Percentiles rank a stretch among this genome's conserved stretches.
These are phyloP conservation scores for Triplophysa bombifrons DNA, from an alignment of 2,797 vertebrate genomes.

Conservation along the genomic window DNA sequence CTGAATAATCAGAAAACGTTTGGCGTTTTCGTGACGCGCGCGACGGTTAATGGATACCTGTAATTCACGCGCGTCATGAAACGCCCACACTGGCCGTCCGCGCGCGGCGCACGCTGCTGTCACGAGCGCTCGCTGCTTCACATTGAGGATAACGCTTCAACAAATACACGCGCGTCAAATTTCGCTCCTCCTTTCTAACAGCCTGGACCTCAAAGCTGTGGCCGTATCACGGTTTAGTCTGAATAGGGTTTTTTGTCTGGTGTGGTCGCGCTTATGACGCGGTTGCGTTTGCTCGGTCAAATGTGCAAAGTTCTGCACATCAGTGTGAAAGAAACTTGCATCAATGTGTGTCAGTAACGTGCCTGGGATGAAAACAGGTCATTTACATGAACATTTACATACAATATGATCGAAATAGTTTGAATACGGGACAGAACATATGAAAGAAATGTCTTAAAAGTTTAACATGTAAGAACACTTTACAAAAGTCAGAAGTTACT, in stretches of 20 bases:
- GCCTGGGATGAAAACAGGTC: neutral
- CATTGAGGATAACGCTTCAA: constrained; percentile 32
- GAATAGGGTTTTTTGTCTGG: constrained; percentile 9
- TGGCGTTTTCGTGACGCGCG: constrained; percentile 22
- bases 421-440: neutral
- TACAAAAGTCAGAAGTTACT: neutral
- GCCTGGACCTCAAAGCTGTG: constrained; percentile 32
- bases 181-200: constrained; percentile 58
- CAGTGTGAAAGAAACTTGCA: neutral
- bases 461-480: neutral
- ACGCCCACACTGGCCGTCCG: constrained; percentile 16
- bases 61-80: constrained; percentile 32
- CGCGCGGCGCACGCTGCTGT: constrained; percentile 24
- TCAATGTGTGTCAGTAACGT: neutral
- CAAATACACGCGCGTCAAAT: constrained; percentile 5
- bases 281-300: neutral
- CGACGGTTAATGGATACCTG: constrained; percentile 41
- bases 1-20: constrained; percentile 26
- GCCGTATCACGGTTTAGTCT: constrained; percentile 1
- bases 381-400: neutral
- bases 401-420: neutral
- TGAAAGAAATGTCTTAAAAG: too few relatives aligned
- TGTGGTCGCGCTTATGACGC: neutral
- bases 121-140: constrained; percentile 41
- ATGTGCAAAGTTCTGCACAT: neutral